These are phyloP conservation scores for Creontiades dilutus DNA, from an alignment of 2,888 invertebrate genomes.

Conservation along the genomic window DNA sequence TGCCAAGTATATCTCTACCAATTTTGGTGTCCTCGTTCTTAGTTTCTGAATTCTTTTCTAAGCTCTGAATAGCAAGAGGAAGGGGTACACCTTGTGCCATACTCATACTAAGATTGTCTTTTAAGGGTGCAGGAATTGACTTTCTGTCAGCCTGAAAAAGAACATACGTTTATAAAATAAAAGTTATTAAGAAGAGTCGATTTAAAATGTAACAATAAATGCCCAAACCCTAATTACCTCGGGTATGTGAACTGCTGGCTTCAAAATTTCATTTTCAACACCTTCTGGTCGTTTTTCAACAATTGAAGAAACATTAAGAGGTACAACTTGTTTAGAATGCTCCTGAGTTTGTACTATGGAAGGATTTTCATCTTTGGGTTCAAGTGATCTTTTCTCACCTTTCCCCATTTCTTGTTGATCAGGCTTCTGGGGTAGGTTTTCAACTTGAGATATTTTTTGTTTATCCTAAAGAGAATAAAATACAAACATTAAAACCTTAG, in stretches of 20 bases:
- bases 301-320: neutral
- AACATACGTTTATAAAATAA: neutral
- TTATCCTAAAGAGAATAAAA: neutral
- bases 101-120: constrained; percentile 69
- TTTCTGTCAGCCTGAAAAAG: constrained; percentile 26
- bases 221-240: neutral
- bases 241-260: neutral
- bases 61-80: constrained; percentile 73
- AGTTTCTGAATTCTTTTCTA: constrained; percentile 53
- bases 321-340: neutral
- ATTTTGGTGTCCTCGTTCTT: constrained; percentile 62
- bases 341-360: neutral
- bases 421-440: neutral
- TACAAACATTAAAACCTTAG: too few species aligned
- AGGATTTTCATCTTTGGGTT: neutral
- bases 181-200: neutral
- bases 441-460: neutral
- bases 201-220: neutral
- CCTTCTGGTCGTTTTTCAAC: neutral
- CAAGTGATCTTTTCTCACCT: neutral
- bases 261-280: neutral
- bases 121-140: neutral
- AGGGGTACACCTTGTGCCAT: constrained; percentile 75
- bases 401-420: neutral
- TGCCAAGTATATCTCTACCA: constrained; percentile 75